Evolutionary conservation across 2,888 invertebrate species (phyloP).

Genomic region (Neoitamus cyanurus): DNA sequence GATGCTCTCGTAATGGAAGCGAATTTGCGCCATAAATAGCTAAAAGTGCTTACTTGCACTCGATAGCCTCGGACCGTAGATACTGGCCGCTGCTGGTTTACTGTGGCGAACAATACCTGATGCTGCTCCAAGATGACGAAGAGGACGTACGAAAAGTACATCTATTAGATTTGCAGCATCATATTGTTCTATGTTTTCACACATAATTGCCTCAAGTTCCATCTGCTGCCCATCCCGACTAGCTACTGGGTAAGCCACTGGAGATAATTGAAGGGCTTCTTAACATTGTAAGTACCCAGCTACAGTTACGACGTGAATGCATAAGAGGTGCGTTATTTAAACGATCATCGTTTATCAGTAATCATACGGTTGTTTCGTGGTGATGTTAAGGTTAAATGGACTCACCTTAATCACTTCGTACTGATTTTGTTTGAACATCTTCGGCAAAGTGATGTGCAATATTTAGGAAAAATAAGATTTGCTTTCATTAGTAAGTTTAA

Average conservation of each 20-base stretch:
- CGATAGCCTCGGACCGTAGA: neutral
- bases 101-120: constrained; percentile 13
- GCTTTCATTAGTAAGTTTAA: neutral
- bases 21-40: constrained; percentile 45
- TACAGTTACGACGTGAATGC: constrained; percentile 3
- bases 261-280: constrained; percentile 31
- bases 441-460: neutral
- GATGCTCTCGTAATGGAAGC: constrained; percentile 46
- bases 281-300: constrained; percentile 7
- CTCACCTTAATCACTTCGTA: neutral
- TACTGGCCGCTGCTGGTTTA: neutral
- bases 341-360: constrained; percentile 21
- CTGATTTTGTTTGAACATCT: neutral
- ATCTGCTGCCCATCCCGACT: neutral
- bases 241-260: neutral
- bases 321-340: neutral
- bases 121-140: neutral
- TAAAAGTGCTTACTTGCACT: constrained; percentile 35
- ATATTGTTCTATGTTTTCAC: constrained; percentile 14
- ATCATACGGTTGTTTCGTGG: constrained; percentile 30
- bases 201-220: neutral
- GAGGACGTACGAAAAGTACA: neutral
- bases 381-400: constrained; percentile 9
- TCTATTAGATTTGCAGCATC: constrained; percentile 8
- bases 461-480: neutral